A percentile compares a stretch with the other conserved stretches of the same genome.
These are phyloP conservation scores for Neoarius graeffei DNA, from an alignment of 2,113 vertebrate genomes.

Conservation along the genomic window DNA sequence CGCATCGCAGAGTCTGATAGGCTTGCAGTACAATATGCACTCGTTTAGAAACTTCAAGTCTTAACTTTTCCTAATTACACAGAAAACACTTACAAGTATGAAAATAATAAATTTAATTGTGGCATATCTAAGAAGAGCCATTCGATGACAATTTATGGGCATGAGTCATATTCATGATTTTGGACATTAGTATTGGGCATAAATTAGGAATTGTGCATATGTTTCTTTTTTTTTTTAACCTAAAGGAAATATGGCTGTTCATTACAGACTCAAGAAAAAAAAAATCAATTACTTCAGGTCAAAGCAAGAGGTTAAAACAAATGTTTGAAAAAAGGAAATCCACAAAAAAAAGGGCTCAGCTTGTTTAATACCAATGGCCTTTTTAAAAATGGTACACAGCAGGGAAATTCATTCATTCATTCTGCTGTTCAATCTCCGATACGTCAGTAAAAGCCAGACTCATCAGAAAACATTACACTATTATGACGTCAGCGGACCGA, in stretches of 20 bases:
- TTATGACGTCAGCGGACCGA: background rate
- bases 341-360: background rate
- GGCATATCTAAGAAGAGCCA: background rate
- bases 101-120: background rate
- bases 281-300: slow-evolving; percentile 9
- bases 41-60: too few relatives aligned
- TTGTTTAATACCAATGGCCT: background rate
- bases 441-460: background rate
- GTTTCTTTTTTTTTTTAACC: slow-evolving; percentile 5
- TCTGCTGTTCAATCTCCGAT: background rate
- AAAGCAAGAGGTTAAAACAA: slow-evolving; percentile 5
- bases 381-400: background rate
- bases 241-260: slow-evolving; percentile 5
- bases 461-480: background rate
- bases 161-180: background rate
- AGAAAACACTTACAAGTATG: background rate
- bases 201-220: slow-evolving; percentile 36
- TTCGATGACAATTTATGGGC: background rate
- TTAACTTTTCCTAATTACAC: background rate
- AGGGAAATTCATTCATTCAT: background rate
- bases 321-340: background rate
- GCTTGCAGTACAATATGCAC: background rate
- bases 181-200: background rate
- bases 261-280: background rate
- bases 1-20: background rate